Evolutionary conservation across 1,140 invertebrate species (phyloP).

Genomic region (Paraescarpia echinospica): DNA sequence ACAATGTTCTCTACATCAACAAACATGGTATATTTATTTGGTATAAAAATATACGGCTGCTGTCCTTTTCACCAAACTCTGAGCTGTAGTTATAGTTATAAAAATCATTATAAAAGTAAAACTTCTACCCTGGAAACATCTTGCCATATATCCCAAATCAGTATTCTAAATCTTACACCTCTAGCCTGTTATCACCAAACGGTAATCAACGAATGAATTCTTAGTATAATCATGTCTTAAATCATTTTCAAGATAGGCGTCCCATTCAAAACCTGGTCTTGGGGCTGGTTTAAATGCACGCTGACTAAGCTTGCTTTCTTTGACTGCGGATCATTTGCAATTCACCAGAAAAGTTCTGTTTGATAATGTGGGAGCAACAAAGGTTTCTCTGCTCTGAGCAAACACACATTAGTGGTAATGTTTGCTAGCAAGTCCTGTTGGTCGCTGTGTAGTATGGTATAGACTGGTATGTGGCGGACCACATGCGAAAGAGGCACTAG

Average conservation of each 20-base stretch:
- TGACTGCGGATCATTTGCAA: background rate
- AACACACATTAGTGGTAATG: conserved; percentile 1
- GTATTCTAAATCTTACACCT: background rate
- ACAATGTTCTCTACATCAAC: background rate
- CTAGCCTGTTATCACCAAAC: background rate
- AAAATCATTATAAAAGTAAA: background rate
- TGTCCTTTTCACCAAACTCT: background rate
- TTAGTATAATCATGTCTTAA: background rate
- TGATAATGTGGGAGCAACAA: background rate
- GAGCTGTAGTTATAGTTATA: background rate
- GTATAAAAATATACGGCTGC: background rate
- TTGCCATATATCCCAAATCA: background rate
- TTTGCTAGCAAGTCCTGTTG: background rate
- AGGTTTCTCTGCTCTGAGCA: background rate
- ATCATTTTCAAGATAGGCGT: background rate
- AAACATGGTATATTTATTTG: background rate
- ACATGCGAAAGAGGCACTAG: background rate
- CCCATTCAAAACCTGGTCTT: background rate
- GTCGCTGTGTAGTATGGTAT: background rate
- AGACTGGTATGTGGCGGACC: background rate
- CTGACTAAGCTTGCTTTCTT: background rate
- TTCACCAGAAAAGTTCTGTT: background rate
- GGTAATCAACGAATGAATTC: background rate
- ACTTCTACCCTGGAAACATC: background rate
- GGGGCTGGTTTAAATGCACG: background rate